A percentile compares a stretch with the other conserved stretches of the same genome.
Conservation (phyloP, 1,140 invertebrate species). For the Arctopsyche grandis region DNA sequence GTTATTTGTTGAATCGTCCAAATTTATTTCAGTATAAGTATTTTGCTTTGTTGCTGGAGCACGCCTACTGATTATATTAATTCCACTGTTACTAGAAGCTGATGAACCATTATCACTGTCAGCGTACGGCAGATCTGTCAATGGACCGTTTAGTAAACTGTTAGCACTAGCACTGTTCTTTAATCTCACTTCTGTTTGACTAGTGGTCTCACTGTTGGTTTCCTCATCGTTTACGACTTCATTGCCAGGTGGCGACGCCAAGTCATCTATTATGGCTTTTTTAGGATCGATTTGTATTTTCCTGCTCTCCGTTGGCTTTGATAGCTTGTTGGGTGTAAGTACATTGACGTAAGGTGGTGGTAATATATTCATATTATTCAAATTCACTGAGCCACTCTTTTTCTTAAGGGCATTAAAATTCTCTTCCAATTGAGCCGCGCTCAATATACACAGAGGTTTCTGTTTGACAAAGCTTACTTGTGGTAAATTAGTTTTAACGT, state of each 20-base stretch:
- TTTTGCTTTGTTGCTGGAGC: conserved; percentile 47
- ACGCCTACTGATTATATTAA: conserved; percentile 45
- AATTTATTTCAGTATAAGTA: conserved; percentile 48
- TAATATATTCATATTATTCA: conserved; percentile 63
- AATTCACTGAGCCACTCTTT: conserved; percentile 64
- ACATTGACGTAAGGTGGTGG: conserved; percentile 63
- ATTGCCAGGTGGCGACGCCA: conserved; percentile 55
- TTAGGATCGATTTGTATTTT: conserved; percentile 66
- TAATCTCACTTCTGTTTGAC: conserved; percentile 51
- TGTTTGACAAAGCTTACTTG: conserved; percentile 46
- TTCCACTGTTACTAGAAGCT: conserved; percentile 47
- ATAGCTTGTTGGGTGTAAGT: conserved; percentile 60
- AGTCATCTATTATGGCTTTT: conserved; percentile 63
- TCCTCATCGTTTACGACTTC: conserved; percentile 53
- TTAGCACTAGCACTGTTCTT: conserved; percentile 60
- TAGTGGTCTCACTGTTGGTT: conserved; percentile 57
- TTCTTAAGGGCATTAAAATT: conserved; percentile 64
- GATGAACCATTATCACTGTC: conserved; percentile 63
- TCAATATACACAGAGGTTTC: conserved; percentile 62
- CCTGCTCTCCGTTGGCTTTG: conserved; percentile 61
- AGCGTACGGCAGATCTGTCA: conserved; percentile 65
- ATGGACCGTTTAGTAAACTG: conserved; percentile 63
- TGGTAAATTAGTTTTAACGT: conserved; percentile 58
- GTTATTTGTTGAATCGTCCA: conserved; percentile 40
- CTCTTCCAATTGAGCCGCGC: conserved; percentile 64